These are phyloP conservation scores for Drosophila kanekoi DNA, from an alignment of 2,888 invertebrate species.

Conservation along the genomic window DNA sequence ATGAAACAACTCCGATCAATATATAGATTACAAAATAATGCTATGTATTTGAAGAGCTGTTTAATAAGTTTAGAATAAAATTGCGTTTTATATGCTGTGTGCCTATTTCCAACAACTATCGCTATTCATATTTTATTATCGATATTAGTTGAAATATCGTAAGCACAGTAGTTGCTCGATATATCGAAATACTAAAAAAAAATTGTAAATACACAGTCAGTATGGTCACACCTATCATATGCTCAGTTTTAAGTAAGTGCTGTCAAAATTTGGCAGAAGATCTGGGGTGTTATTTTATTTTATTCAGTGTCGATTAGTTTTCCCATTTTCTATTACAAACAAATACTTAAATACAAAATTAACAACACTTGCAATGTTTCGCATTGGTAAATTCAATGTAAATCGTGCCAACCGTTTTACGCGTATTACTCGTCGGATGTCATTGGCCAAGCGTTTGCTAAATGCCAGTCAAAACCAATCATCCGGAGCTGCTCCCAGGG, in stretches of 20 bases:
- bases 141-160: neutral
- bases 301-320: conserved; percentile 5
- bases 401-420: neutral
- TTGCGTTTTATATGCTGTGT: conserved; percentile 1
- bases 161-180: neutral
- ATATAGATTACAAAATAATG: conserved; percentile 33
- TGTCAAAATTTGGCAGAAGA: conserved; percentile 41
- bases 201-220: neutral
- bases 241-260: conserved; percentile 24
- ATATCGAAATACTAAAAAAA: neutral
- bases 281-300: conserved; percentile 17
- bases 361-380: conserved; percentile 47
- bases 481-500: neutral
- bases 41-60: conserved; percentile 46
- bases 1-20: conserved; percentile 48
- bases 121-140: neutral
- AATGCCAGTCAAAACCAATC: conserved; percentile 4
- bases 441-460: conserved; percentile 29
- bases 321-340: conserved; percentile 7
- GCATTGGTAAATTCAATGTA: conserved; percentile 26
- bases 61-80: conserved; percentile 54
- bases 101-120: conserved; percentile 9
- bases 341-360: conserved; percentile 23
- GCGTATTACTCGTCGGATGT: conserved; percentile 20
- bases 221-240: conserved; percentile 45